These are phyloP conservation scores for Clunio marinus DNA, from an alignment of 2,888 invertebrate genomes.

Conservation along the genomic window DNA sequence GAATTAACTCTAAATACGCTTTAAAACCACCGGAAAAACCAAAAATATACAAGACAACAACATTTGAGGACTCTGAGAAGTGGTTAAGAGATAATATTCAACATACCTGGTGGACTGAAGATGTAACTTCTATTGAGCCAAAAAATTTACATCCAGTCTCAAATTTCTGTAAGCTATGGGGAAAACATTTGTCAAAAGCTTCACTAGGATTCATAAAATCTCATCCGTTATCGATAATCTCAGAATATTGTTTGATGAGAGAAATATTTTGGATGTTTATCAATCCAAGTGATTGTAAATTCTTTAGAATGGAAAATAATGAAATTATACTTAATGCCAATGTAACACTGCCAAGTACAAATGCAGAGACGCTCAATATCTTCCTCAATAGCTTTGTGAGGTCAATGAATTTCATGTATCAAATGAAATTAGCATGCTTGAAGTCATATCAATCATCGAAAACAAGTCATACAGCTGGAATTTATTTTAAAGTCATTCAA, in stretches of 20 bases:
- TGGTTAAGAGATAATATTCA: slow-evolving; percentile 50
- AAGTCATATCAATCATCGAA: slow-evolving; percentile 44
- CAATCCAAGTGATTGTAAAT: slow-evolving; percentile 45
- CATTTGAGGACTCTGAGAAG: slow-evolving; percentile 44
- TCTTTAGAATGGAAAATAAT: slow-evolving; percentile 44
- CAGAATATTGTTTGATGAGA: slow-evolving; percentile 47
- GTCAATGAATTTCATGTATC: slow-evolving; percentile 45
- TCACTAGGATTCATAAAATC: slow-evolving; percentile 42
- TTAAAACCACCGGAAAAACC: slow-evolving; percentile 43
- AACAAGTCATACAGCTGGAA: slow-evolving; percentile 21
- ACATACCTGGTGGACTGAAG: slow-evolving; percentile 51
- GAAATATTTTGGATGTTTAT: slow-evolving; percentile 51
- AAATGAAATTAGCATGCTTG: slow-evolving; percentile 49
- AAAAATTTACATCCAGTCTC: slow-evolving; percentile 47
- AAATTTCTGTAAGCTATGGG: slow-evolving; percentile 51
- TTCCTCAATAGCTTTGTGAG: slow-evolving; percentile 45
- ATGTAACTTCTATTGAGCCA: slow-evolving; percentile 45
- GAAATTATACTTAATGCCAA: slow-evolving; percentile 44
- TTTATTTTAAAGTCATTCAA: background rate
- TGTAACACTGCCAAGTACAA: slow-evolving; percentile 47
- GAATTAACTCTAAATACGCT: too few species aligned
- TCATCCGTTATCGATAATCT: slow-evolving; percentile 44
- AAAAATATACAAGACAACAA: slow-evolving; percentile 42
- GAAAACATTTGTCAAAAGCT: slow-evolving; percentile 43
- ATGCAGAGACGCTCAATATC: slow-evolving; percentile 45